Percentiles rank a stretch among this genome's conserved stretches.
These are phyloP conservation scores for Cossypha niveicapilla DNA, from an alignment of 2,797 vertebrate genomes.

Conservation along the genomic window DNA sequence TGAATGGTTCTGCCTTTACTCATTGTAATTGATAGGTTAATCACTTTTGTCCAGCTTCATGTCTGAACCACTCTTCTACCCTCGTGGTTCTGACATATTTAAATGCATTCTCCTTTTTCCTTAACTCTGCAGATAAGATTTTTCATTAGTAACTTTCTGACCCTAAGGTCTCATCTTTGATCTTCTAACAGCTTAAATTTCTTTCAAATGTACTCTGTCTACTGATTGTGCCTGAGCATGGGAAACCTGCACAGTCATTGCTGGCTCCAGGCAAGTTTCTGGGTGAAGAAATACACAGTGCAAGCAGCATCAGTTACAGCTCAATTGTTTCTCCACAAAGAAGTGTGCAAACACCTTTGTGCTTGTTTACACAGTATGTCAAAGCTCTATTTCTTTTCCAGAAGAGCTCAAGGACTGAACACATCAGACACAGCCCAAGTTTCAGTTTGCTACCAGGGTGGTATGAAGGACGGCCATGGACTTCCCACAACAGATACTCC, in stretches of 20 bases:
- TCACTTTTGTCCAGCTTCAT: neutral
- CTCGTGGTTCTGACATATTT: neutral
- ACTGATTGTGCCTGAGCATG: neutral
- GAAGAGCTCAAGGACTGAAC: neutral
- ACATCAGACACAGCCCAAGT: neutral
- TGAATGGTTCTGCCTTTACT: neutral
- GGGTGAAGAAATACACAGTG: neutral
- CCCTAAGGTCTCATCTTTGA: neutral
- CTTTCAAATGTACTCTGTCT: neutral
- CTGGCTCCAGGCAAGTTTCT: neutral
- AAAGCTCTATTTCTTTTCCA: neutral
- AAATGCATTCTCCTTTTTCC: neutral
- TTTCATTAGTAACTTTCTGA: constrained; percentile 5
- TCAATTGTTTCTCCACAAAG: constrained; percentile 40
- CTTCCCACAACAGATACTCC: neutral
- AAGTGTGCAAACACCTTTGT: constrained; percentile 20
- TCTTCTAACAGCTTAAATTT: neutral
- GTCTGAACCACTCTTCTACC: neutral
- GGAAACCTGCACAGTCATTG: neutral
- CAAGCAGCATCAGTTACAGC: constrained; percentile 44
- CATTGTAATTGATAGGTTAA: neutral
- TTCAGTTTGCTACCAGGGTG: constrained; percentile 38
- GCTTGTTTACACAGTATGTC: neutral
- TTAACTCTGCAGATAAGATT: neutral
- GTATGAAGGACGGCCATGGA: constrained; percentile 2